Base-by-base conservation (phyloP, 2,113 vertebrate species). In the Dolichallabes microphthalmus region DNA sequence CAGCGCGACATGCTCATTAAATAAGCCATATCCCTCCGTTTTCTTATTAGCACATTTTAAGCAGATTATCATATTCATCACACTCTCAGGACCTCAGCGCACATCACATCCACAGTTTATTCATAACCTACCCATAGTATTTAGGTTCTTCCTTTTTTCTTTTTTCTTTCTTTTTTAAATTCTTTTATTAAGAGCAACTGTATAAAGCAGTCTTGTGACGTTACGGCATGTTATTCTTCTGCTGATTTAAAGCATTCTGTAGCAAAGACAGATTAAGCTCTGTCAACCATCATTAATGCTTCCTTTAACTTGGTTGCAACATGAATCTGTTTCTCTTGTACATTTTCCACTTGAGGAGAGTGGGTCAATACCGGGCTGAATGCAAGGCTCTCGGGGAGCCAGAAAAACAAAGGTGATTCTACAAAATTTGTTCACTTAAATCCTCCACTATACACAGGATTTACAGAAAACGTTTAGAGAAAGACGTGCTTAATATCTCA, bases 301-400 rank as follows among this genome's bases (percentile, higher is more conserved):
- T 80, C 63, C 80, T 68, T 80, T 79, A 78, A 82, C 80, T 73
- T 30, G 60, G 57, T 61, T 87, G 83, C 64, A 73, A 69, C 74
- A 84, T 83, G 84, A 86, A 89, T 88, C 87, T 83, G 89, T 88
- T 90, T 90, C 82, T 88, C 88, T 88, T 88, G 85, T 87, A 87
- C 85, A 83, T 89, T 88, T 91, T 90, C 88, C 90, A 87, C 90
- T 87, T 87, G 85, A 88, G 68, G 75, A 87, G 87, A 90, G 60
- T 74, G 83, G 88, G 90, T 90, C 89, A 90, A 91, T 91, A 89
- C 61, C 14, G 13, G 87, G 68, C 80, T 87, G 79, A 64, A 87
- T 78, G 57, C 87, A 58, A 75, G 80, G 53, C 80, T 75, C 55
- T 80, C 22, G 17, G 58, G 57, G 58, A 86, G 81, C 64, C 77